Evolutionary conservation across 2,797 vertebrate species (phyloP), one percentile per base, ranked within the genome.

Genomic region (Ispidina lecontei): DNA sequence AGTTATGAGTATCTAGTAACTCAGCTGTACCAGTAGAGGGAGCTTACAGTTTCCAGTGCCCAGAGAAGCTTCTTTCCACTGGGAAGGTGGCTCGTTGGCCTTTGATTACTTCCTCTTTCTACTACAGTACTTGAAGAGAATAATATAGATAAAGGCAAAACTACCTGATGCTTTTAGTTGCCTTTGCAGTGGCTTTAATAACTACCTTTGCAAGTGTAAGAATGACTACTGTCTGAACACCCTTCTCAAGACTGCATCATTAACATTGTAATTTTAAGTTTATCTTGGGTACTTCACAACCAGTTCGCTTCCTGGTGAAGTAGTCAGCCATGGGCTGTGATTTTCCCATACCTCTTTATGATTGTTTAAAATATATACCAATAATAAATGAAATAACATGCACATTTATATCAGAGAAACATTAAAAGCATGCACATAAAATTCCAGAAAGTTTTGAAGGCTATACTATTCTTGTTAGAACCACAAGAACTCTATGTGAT

Each of bases 21-120:
- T 65, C 35, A 31, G n/a, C 80, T 84, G 26, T 56, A 77, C 87
- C 90, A 77, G 84, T 44, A 94, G 75, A 69, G 70, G 93, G 87
- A 92, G 90, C 79, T 87, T 92, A 60, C 23, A 43, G 39, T 37
- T 87, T 46, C 73, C 78, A 54, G 9, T 54, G 68, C 19, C 58
- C 56, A 3, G n/a, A 46, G 37, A 51, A 64, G 28, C 41, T 25
- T 12, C 47, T 71, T 62, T 22, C 54, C 59, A 39, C 39, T 39
- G 47, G 5, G 12, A 33, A 60, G n/a, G 71, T 65, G 56, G 23
- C n/a, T 39, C 13, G 58, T 67, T 29, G 69, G 63, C 28, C 20
- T 52, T 67, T n/a, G 9, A 39, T 51, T 28, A 37, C 14, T 29
- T 56, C 62, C 75, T 14, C 16, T 47, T 26, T 74, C 25, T 63